phyloP scores from a whole-genome alignment of 2,888 invertebrate species.

The Campoplex nolae region DNA sequence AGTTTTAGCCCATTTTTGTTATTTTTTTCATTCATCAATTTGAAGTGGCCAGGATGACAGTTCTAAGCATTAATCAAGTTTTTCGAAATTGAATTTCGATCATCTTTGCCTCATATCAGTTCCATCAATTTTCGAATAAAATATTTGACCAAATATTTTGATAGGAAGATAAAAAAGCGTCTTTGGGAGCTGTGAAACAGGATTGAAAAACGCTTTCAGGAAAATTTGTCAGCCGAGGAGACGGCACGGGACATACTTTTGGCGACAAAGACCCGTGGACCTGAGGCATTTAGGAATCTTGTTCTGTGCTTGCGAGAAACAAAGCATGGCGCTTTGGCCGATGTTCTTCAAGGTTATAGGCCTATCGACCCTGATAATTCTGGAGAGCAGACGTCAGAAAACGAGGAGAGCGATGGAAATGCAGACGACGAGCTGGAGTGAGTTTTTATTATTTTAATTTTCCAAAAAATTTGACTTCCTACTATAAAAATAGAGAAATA shows the following conservation, averaged over 20 bases:
- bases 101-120: too few relatives aligned
- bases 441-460: not conserved
- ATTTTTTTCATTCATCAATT: not conserved
- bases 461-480: not conserved
- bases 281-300: constrained; percentile 79
- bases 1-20: too few relatives aligned
- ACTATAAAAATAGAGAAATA: not conserved
- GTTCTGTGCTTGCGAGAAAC: constrained; percentile 75
- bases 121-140: too few relatives aligned
- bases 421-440: not conserved
- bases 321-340: constrained; percentile 74
- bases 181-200: not conserved
- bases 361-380: too few relatives aligned
- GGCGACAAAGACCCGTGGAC: constrained; percentile 80
- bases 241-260: constrained; percentile 75
- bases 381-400: not conserved
- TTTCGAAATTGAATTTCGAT: too few relatives aligned
- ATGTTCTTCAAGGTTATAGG: constrained; percentile 69
- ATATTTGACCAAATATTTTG: not conserved
- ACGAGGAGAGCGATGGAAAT: not conserved
- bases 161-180: not conserved
- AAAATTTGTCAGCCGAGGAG: constrained; percentile 63
- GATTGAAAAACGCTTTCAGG: constrained; percentile 69
- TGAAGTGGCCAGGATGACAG: too few relatives aligned
- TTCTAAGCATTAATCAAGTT: too few relatives aligned